phyloP scores from a whole-genome alignment of 2,888 invertebrate species.

The Cephus runcator region DNA sequence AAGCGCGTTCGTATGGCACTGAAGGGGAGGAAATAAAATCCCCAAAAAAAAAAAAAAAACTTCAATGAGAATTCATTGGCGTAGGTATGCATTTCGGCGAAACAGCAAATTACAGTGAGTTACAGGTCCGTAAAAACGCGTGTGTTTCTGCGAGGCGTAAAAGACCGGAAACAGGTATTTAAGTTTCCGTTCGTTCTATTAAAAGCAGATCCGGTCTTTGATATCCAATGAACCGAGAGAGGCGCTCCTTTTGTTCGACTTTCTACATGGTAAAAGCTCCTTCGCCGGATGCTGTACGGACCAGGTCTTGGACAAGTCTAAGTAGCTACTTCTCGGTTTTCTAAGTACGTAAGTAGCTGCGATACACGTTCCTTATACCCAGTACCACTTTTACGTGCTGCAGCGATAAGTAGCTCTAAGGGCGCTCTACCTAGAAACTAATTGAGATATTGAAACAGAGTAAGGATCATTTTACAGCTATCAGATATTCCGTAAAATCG shows the following conservation, averaged over 20 bases:
- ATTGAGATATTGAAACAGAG: no score
- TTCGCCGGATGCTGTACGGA: background rate
- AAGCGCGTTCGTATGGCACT: background rate
- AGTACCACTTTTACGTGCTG: background rate
- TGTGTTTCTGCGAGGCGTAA: background rate
- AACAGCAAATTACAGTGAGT: background rate
- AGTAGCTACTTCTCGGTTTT: background rate
- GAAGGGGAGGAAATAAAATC: background rate
- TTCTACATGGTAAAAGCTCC: background rate
- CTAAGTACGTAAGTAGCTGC: background rate
- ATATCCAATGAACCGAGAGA: background rate
- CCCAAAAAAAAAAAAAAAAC: background rate
- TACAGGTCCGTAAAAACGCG: background rate
- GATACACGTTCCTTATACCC: background rate
- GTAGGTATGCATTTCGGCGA: background rate
- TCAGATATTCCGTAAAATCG: no score
- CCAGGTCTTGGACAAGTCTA: background rate
- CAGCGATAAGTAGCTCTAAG: background rate
- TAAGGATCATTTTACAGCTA: no score
- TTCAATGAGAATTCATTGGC: background rate
- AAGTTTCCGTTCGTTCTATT: background rate
- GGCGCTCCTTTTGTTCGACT: background rate
- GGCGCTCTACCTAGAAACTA: no score
- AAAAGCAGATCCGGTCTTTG: background rate
- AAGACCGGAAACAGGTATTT: background rate